Base-by-base conservation (phyloP, 2,113 vertebrate genomes). In the Serilophus lunatus region DNA sequence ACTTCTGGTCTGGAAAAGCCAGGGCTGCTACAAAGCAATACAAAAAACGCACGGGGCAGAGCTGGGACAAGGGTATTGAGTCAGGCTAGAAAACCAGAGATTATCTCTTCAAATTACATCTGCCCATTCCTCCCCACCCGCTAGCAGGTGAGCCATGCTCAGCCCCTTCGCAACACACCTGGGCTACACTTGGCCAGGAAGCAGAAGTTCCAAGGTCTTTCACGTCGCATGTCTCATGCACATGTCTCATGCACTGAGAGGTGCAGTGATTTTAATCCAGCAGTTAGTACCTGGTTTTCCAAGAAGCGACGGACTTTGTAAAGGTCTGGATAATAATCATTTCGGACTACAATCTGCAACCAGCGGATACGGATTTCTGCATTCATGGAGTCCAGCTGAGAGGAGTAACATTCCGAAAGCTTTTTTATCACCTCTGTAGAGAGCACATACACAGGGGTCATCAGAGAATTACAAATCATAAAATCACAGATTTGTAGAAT, bases 281-380 rank as follows among this genome's bases (percentile, higher is more conserved):
- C 83, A 50, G 84, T 90, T 63, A 95, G 38, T 93, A 99, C 99
- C 94, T 99, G 99, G 97, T 98, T 99, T 97, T 98, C 98, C 74
- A 99, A 98, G 97, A 99, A 99, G 97, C 98, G 98, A 72, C 98
- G 98, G 59, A 99, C 98, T 57, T 98, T 97, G n/a, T 98, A 98
- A 93, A 99, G 98, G 61, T 99, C 99, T 0, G 99, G 98, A 40
- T 99, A 98, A 97, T 99, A 99, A 74, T 98, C 96, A 82, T 99
- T 99, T 42, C 99, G 98, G 93, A 99, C 99, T 24, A 99, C 98
- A 16, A 99, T 98, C 98, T 99, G 99, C 86, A 99, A 94, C 99
- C 99, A 99, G 80, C 99, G 99, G 92, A 99, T 98, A 86, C 99
- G 98, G 92, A 99, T 99, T 97, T 99, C 99, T 5, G 99, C 99